phyloP scores from a whole-genome alignment of 2,113 vertebrate species.

The Tapirus terrestris region DNA sequence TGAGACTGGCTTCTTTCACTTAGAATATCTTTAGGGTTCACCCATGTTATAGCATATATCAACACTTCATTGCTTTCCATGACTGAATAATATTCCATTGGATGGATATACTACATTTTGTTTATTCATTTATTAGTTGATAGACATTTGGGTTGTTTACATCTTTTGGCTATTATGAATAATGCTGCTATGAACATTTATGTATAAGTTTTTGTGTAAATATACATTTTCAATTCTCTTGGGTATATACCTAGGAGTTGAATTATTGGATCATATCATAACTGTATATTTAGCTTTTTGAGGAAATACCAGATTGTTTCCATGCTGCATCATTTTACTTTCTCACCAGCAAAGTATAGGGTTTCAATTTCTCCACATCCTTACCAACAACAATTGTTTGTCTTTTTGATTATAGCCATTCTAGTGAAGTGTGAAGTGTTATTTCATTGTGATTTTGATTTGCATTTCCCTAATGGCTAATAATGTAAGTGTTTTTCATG shows the following conservation, averaged over 20 bases:
- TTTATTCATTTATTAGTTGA: not conserved
- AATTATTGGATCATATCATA: not conserved
- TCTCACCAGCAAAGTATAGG: not conserved
- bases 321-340: not conserved
- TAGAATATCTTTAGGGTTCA: not conserved
- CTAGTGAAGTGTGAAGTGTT: not conserved
- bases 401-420: not conserved
- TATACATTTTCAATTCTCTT: not conserved
- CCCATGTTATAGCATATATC: not conserved
- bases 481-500: not conserved
- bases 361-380: not conserved
- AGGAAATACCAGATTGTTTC: not conserved
- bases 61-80: not conserved
- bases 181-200: not conserved
- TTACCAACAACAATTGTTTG: not conserved
- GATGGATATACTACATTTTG: not conserved
- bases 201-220: not conserved
- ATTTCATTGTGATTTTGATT: not conserved
- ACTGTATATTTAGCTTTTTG: not conserved
- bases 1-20: not conserved
- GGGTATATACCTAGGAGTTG: not conserved
- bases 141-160: not conserved
- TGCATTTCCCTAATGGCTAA: not conserved
- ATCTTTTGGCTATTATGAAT: not conserved
- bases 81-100: not conserved